phyloP scores from a whole-genome alignment of 1,140 invertebrate species.

The Brachystomella parvula region DNA sequence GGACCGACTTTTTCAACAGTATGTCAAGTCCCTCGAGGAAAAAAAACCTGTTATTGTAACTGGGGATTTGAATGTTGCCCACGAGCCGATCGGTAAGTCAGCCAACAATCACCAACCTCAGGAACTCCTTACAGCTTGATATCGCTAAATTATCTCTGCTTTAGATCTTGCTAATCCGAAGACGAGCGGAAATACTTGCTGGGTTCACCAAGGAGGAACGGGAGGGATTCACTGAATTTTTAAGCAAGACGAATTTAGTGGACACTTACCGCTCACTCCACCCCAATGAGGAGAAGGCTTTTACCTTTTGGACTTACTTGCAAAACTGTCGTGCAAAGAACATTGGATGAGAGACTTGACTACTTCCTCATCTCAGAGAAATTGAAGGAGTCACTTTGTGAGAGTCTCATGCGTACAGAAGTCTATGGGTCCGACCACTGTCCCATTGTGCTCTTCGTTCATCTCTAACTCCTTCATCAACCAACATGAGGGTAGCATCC shows the following conservation, averaged over 20 bases:
- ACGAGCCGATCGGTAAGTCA: constrained; percentile 76
- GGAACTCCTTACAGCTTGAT: background rate
- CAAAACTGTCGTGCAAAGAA: constrained; percentile 75
- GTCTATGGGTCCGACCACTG: constrained; percentile 83
- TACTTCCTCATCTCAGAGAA: constrained; percentile 84
- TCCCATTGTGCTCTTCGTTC: constrained; percentile 64
- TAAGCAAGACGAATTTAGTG: constrained; percentile 65
- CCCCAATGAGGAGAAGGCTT: constrained; percentile 72
- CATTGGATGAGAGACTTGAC: constrained; percentile 92
- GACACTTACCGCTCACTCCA: constrained; percentile 84
- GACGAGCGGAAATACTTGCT: constrained; percentile 80
- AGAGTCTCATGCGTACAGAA: constrained; percentile 63
- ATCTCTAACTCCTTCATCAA: constrained; percentile 44
- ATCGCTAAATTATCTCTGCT: constrained; percentile 10
- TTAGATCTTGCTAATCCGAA: constrained; percentile 90
- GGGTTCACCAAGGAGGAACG: constrained; percentile 94
- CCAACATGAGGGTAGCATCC: background rate
- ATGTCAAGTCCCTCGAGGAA: constrained; percentile 69
- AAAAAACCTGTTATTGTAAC: constrained; percentile 90
- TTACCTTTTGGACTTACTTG: constrained; percentile 94
- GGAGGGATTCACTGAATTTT: constrained; percentile 75
- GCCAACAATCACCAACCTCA: background rate
- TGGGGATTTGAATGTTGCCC: constrained; percentile 96
- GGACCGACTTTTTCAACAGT: constrained; percentile 72
- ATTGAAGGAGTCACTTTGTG: constrained; percentile 65